Base-by-base conservation (phyloP, 2,888 invertebrate genomes). In the Adela reaumurella region DNA sequence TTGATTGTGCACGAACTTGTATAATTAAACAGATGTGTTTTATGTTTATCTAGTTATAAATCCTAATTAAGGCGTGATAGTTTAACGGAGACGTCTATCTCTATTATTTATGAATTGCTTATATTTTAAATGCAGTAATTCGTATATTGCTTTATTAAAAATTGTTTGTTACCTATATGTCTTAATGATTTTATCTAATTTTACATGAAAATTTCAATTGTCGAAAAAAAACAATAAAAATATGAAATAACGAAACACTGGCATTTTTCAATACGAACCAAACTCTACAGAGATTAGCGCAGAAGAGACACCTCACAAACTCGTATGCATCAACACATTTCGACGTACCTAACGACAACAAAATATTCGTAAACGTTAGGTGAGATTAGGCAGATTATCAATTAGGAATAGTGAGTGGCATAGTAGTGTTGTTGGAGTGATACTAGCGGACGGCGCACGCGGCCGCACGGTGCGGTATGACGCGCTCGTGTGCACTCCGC, bases 1-100 rank as follows among this genome's bases (percentile, higher is more conserved):
- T n/a, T n/a, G n/a, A n/a, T n/a, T n/a, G 74, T 74, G 77, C 77
- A 77, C 76, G 77, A 73, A 57, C 74, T 74, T 76, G 74, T 77
- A 74, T 66, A 67, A 74, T 68, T 68, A 68, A 67, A 68, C 67
- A 70, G 70, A 65, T 74, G 74, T 74, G 73, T 74, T 76, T 70
- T 76, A 76, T 74, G 74, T 74, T 35, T 35, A 35, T 14, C 35
- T 35, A 35, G 35, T 35, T 35, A 35, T 35, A 35, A 35, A 35
- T 14, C 3, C 35, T 35, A 35, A 35, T 35, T 35, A 35, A 35
- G 35, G 35, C 35, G 35, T 35, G 35, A 14, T 35, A 35, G 24
- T 24, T 72, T 70, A 70, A 72, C 66, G 70, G 73, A 70, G 72
- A 70, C 74, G 69, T n/a, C n/a, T 77, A 74, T 62, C 72, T 71